Conservation (phyloP, 2,113 vertebrate genomes). For the Varanus salvator region DNA sequence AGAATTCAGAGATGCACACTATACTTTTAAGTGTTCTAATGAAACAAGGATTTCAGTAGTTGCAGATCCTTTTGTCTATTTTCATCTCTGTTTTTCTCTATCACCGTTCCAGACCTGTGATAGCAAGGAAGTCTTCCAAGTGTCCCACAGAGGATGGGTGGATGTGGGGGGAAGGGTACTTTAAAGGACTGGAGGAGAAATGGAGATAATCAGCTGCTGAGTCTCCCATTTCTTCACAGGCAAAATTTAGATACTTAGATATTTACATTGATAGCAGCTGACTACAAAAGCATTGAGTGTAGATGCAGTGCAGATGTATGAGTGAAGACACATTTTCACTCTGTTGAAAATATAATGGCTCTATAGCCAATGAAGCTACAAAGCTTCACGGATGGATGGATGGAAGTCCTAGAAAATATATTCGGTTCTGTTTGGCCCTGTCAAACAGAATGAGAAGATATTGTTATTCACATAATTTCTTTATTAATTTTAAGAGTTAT, state of each 20-base stretch:
- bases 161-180: too few relatives aligned
- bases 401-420: background rate
- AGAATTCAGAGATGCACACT: background rate
- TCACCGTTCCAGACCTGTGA: background rate
- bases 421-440: background rate
- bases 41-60: background rate
- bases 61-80: background rate
- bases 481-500: background rate
- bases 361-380: background rate
- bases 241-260: too few relatives aligned
- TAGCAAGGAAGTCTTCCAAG: background rate
- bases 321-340: background rate
- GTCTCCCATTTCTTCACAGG: background rate
- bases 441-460: too few relatives aligned
- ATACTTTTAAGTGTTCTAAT: background rate
- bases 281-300: too few relatives aligned
- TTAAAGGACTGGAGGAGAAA: background rate
- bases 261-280: background rate
- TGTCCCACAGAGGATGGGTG: background rate
- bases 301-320: background rate
- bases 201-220: background rate
- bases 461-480: background rate
- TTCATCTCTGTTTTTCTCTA: too few relatives aligned
- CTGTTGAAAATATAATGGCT: background rate
- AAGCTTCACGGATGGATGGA: background rate